Conservation (phyloP, 1,140 invertebrate genomes). For the Choristoneura fumiferana region DNA sequence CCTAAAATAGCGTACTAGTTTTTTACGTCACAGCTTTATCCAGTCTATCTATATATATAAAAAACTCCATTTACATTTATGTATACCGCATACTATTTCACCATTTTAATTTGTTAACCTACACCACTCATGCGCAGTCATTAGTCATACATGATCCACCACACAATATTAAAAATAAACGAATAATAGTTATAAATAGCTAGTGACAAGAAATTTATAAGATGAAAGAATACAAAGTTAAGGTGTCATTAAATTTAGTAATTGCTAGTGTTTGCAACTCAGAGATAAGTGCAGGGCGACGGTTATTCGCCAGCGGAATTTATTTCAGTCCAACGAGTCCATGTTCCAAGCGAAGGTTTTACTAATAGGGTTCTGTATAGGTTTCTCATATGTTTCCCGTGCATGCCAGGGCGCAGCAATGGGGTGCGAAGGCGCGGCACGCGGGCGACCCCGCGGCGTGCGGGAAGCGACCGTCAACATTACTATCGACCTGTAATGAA, state of each 20-base stretch:
- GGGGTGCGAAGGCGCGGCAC: no score
- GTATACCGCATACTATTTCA: constrained; percentile 10
- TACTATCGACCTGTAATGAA: no score
- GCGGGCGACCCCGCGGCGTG: constrained; percentile 22
- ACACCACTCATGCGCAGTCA: constrained; percentile 1
- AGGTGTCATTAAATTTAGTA: constrained; percentile 1
- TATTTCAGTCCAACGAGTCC: no score
- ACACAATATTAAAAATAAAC: not conserved
- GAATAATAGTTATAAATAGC: constrained; percentile 12
- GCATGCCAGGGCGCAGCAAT: no score
- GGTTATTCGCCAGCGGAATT: no score
- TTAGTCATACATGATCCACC: not conserved
- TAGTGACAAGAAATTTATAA: constrained; percentile 17
- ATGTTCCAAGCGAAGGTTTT: not conserved
- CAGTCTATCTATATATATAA: constrained; percentile 27
- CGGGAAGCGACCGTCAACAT: constrained; percentile 14
- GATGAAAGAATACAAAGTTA: constrained; percentile 9
- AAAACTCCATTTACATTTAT: constrained; percentile 22
- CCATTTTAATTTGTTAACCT: constrained; percentile 3
- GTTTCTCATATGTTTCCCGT: no score
- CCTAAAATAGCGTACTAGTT: constrained; percentile 1
- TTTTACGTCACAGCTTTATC: constrained; percentile 23
- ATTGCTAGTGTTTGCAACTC: not conserved
- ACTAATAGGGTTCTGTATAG: no score
- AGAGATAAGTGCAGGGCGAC: not conserved